Conservation (phyloP, 2,113 vertebrate species). For the Amphiprion ocellaris region DNA sequence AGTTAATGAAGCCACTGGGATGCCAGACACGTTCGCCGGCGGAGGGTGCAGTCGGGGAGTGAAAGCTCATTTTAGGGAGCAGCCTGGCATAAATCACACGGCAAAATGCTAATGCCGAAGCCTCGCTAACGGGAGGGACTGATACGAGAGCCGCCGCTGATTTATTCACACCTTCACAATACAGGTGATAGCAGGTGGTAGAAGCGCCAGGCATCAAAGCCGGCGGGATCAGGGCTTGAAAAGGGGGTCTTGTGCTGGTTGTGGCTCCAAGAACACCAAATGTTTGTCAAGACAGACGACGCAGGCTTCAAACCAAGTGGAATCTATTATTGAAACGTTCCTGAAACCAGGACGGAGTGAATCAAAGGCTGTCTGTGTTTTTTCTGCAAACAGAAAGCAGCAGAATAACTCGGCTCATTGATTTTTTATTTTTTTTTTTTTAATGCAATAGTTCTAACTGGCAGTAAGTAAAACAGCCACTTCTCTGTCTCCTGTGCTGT, state of each 20-base stretch:
- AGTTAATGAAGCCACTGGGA: slow-evolving; percentile 66
- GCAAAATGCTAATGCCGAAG: slow-evolving; percentile 75
- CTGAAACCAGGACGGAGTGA: slow-evolving; percentile 1
- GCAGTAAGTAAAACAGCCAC: slow-evolving; percentile 1
- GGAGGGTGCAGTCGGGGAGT: slow-evolving; percentile 56
- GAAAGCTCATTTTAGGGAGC: slow-evolving; percentile 73
- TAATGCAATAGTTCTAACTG: slow-evolving; percentile 18
- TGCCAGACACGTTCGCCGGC: slow-evolving; percentile 58
- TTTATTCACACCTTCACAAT: slow-evolving; percentile 63
- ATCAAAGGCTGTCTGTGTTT: slow-evolving; percentile 38
- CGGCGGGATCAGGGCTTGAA: not conserved
- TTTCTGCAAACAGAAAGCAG: slow-evolving; percentile 32
- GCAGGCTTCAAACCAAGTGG: slow-evolving; percentile 18
- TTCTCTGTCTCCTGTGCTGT: slow-evolving; percentile 20
- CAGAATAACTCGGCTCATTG: slow-evolving; percentile 11
- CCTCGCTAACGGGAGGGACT: slow-evolving; percentile 50
- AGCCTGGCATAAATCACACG: slow-evolving; percentile 75
- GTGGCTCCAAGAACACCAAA: slow-evolving; percentile 25
- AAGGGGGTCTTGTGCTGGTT: not conserved
- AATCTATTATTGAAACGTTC: not conserved
- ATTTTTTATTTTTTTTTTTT: not conserved
- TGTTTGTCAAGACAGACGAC: slow-evolving; percentile 28
- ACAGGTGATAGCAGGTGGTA: slow-evolving; percentile 50
- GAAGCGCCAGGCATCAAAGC: slow-evolving; percentile 21
- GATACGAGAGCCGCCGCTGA: slow-evolving; percentile 61